Base-by-base conservation (phyloP, 1,140 invertebrate species). In the Leguminivora glycinivorella region DNA sequence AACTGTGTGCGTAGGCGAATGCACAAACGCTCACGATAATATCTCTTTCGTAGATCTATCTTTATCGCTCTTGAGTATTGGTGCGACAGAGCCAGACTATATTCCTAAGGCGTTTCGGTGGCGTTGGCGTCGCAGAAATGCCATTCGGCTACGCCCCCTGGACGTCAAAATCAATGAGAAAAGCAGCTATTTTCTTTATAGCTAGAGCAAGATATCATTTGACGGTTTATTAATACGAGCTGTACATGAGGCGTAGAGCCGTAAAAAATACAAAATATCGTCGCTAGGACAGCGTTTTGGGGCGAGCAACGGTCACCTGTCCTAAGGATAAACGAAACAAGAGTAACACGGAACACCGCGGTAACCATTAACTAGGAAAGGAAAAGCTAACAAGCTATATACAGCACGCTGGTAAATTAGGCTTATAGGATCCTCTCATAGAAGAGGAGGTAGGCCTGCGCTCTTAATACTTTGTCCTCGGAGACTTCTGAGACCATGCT, bases 401-500 rank as follows among this genome's bases (percentile, higher is more conserved):
- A 87, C 86, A 85, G 81, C 78, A 68, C 7, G 17, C 67, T 43
- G 9, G 17, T 40, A 34, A 19, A 19, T 40, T 29, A 56, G 17
- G 72, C 80, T 93, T 94, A 96, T 82, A 95, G 92, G 82, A 97
- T 95, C 85, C 97, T 94, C 92, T 99, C 98, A 90, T 99, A 99
- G 90, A 99, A 99, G 17, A 99, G 93, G 52, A 99, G 93, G 92
- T 99, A 99, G n/a, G 98, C 98, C 92, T 99, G 96, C 43, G 95
- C 95, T 74, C 94, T 93, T n/a, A 98, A 92, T 47, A 99, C 98
- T 67, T 93, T 93, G 0, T 94, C 93, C 89, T 98, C 96, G 43
- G 94, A 93, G 5, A 97, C 95, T 87, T 97, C 95, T 29, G 92
- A 93, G 0, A 99, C 97, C 78, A 94, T 93, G 69, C 95, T 96